A percentile compares a stretch with the other conserved stretches of the same genome.
These are phyloP conservation scores for Uropsilus gracilis DNA, from an alignment of 2,113 vertebrate genomes.

Conservation along the genomic window DNA sequence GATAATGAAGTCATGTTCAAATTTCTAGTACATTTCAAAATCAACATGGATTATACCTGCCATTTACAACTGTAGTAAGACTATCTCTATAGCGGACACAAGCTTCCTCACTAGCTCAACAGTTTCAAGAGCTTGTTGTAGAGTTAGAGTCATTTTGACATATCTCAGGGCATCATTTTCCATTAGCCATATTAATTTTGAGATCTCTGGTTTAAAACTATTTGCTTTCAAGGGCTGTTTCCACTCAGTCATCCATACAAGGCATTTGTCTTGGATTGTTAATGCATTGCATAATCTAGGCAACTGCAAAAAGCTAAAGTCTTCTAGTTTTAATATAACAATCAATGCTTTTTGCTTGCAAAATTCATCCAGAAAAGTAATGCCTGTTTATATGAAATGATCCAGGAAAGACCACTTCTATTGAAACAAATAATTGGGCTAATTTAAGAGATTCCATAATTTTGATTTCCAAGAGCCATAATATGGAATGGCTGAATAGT, in stretches of 20 bases:
- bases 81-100: not conserved
- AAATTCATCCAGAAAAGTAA: not conserved
- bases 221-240: slow-evolving; percentile 36
- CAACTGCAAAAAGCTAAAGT: not conserved
- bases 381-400: not conserved
- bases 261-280: slow-evolving; percentile 19
- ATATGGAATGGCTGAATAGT: not conserved
- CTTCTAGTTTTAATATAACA: slow-evolving; percentile 31
- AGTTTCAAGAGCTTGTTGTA: not conserved
- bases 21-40: not conserved
- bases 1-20: not conserved
- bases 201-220: slow-evolving; percentile 28
- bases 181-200: slow-evolving; percentile 17
- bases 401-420: not conserved
- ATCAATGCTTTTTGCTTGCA: not conserved
- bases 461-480: not conserved
- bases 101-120: not conserved
- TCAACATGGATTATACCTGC: slow-evolving; percentile 11
- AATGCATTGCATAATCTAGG: not conserved
- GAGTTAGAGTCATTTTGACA: slow-evolving; percentile 1
- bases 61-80: not conserved
- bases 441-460: not conserved
- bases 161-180: not conserved
- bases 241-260: not conserved
- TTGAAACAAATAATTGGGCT: not conserved